Evolutionary conservation across 1,140 invertebrate species (phyloP).

Genomic region (Zaprionus ornatus): DNA sequence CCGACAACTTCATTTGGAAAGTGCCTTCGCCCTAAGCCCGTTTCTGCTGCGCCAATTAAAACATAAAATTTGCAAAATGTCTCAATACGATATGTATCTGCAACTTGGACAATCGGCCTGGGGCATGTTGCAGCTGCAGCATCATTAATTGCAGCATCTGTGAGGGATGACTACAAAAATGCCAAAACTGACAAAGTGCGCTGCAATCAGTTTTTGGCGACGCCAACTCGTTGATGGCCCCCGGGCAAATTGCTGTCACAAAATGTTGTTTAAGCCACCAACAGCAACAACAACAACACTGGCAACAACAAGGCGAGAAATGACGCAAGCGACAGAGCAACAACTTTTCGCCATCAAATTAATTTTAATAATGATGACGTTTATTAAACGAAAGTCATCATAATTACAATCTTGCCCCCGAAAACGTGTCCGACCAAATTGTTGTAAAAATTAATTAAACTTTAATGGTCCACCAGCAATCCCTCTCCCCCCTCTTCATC

Average conservation of each 20-base stretch:
- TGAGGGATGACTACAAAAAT: background rate
- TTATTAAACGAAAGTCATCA: conserved; percentile 50
- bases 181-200: conserved; percentile 27
- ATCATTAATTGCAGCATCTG: conserved; percentile 44
- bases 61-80: conserved; percentile 43
- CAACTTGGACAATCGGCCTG: conserved; percentile 3
- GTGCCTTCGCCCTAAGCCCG: background rate
- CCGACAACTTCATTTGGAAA: conserved; percentile 34
- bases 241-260: conserved; percentile 42
- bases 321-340: conserved; percentile 27
- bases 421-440: conserved; percentile 17
- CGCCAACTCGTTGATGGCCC: conserved; percentile 20
- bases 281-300: conserved; percentile 10
- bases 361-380: conserved; percentile 53
- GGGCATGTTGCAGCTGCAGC: conserved; percentile 23
- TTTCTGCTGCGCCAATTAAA: conserved; percentile 33
- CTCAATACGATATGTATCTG: conserved; percentile 24
- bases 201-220: conserved; percentile 43
- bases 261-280: conserved; percentile 34
- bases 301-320: background rate
- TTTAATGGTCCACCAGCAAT: conserved; percentile 7
- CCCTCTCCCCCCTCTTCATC: background rate
- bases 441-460: conserved; percentile 38
- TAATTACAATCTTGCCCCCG: conserved; percentile 33
- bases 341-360: conserved; percentile 52